These are phyloP conservation scores for Platycnemis pennipes DNA, from an alignment of 2,888 invertebrate species.

Conservation along the genomic window DNA sequence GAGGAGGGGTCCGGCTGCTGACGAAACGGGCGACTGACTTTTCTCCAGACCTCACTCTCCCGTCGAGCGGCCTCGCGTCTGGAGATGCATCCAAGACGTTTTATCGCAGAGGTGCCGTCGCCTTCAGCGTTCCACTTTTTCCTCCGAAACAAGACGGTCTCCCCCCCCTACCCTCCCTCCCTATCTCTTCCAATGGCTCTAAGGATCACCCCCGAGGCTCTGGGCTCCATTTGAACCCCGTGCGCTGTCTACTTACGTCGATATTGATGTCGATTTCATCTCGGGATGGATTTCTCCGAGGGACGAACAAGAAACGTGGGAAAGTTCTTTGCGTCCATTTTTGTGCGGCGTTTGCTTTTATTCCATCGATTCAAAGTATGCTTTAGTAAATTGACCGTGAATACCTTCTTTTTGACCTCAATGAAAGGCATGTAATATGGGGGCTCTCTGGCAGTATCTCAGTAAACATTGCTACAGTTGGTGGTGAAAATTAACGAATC, in stretches of 20 bases:
- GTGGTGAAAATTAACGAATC: too few relatives aligned
- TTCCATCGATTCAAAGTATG: background rate
- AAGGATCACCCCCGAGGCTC: background rate
- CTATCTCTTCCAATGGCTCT: too few relatives aligned
- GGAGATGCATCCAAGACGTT: background rate
- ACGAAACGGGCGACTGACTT: too few relatives aligned
- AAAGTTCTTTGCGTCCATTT: background rate
- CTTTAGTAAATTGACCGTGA: background rate
- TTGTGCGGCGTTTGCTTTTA: background rate
- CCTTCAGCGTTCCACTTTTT: constrained; percentile 16
- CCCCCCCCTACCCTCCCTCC: too few relatives aligned
- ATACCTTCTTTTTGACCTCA: too few relatives aligned
- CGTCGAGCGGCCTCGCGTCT: background rate
- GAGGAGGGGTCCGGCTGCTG: too few relatives aligned
- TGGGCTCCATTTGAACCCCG: background rate
- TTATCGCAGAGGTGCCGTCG: background rate
- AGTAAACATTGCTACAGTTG: too few relatives aligned
- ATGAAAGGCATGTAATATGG: too few relatives aligned
- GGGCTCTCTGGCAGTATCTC: too few relatives aligned
- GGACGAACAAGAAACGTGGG: background rate
- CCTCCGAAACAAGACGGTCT: background rate
- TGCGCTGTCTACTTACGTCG: background rate
- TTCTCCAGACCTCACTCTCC: too few relatives aligned
- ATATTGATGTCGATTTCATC: background rate
- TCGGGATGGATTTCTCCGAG: background rate